Evolutionary conservation across 2,888 invertebrate genomes (phyloP).

Genomic region (Rotaria socialis): DNA sequence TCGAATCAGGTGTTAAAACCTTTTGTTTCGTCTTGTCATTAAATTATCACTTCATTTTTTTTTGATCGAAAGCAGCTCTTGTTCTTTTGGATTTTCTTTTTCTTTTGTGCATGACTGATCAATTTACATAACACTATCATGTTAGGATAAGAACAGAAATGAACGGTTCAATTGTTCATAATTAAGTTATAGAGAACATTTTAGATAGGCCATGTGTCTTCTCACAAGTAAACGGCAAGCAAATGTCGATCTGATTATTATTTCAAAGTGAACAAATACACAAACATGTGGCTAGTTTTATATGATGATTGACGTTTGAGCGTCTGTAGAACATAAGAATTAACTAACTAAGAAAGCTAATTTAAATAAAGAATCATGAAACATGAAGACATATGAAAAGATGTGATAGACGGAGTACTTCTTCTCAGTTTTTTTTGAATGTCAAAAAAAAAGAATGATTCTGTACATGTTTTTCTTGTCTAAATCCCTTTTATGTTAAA

Average conservation of each 20-base stretch:
- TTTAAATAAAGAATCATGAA: background rate
- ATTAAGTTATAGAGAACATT: background rate
- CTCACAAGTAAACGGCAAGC: background rate
- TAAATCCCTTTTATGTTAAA: conserved; percentile 8
- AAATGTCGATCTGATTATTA: conserved; percentile 22
- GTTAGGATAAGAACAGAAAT: background rate
- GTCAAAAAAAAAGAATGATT: too few species aligned
- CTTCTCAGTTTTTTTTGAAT: too few species aligned
- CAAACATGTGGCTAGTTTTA: conserved; percentile 20
- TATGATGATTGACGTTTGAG: background rate
- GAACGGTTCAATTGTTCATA: conserved; percentile 7
- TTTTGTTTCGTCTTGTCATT: background rate
- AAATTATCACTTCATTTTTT: background rate
- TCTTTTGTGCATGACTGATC: background rate
- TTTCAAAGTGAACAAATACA: conserved; percentile 26
- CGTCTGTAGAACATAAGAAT: background rate
- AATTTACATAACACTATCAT: conserved; percentile 26
- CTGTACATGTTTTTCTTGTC: background rate
- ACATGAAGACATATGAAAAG: background rate
- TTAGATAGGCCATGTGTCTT: background rate
- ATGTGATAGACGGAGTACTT: too few species aligned
- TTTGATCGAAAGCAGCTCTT: background rate
- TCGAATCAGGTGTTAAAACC: background rate
- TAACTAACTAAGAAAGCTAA: background rate
- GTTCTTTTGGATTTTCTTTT: background rate